Evolutionary conservation across 2,113 vertebrate species (phyloP).

Genomic region (Rallus limicola): DNA sequence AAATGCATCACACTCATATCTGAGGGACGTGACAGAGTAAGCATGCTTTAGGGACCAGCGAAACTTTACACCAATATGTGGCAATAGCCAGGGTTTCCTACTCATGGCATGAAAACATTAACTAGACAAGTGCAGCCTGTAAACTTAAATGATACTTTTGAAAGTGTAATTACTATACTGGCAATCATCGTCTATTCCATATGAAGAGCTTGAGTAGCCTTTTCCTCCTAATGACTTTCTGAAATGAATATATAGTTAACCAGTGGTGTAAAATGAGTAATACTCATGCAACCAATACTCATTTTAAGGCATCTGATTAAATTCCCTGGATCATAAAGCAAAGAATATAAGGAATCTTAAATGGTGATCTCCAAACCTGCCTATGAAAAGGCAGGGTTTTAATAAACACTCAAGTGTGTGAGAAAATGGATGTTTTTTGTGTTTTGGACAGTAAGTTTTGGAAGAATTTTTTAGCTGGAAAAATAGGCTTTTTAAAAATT

Average conservation of each 20-base stretch:
- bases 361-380: not conserved
- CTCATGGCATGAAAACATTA: not conserved
- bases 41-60: fast-evolving
- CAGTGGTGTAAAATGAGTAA: not conserved
- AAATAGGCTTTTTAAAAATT: not conserved
- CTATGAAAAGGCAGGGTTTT: not conserved
- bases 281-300: not conserved
- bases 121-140: not conserved
- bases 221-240: not conserved
- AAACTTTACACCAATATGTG: fast-evolving
- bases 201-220: not conserved
- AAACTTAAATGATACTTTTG: not conserved
- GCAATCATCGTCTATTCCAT: not conserved
- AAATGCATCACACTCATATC: not conserved
- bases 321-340: not conserved
- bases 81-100: not conserved
- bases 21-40: not conserved
- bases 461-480: not conserved
- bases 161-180: not conserved
- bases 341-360: not conserved
- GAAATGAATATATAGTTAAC: not conserved
- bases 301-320: not conserved
- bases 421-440: not conserved
- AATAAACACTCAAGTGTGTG: not conserved
- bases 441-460: not conserved